A percentile compares a stretch with the other conserved stretches of the same genome.
phyloP scores from a whole-genome alignment of 1,140 invertebrate species.

The Penaeus indicus region DNA sequence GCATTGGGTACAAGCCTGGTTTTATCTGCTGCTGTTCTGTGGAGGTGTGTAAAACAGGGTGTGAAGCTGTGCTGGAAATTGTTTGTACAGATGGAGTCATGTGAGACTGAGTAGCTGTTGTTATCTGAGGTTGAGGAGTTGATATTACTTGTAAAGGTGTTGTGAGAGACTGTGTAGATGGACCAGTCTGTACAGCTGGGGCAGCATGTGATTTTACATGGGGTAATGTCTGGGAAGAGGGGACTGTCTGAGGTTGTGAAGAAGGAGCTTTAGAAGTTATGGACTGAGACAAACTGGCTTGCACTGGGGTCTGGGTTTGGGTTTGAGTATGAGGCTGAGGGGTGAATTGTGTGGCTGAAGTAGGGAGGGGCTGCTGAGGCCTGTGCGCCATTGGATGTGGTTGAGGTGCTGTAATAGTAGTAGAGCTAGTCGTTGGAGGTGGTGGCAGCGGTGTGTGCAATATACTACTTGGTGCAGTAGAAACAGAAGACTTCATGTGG shows the following conservation, averaged over 20 bases:
- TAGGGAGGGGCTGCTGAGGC: slow-evolving; percentile 56
- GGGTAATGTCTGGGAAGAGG: neutral
- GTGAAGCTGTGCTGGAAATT: neutral
- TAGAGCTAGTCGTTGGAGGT: slow-evolving; percentile 31
- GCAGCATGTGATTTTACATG: neutral
- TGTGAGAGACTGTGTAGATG: slow-evolving; percentile 32
- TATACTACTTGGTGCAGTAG: slow-evolving; percentile 56
- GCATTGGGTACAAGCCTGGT: slow-evolving; percentile 10
- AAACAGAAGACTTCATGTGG: slow-evolving; percentile 38
- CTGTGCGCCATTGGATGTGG: slow-evolving; percentile 58
- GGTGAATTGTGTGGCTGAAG: neutral
- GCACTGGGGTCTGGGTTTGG: too few relatives aligned
- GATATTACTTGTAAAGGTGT: neutral
- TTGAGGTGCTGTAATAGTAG: slow-evolving; percentile 15
- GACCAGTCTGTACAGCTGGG: neutral
- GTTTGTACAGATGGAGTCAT: too few relatives aligned
- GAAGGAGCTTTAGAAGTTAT: neutral
- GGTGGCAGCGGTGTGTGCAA: slow-evolving; percentile 63
- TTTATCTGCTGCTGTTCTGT: slow-evolving; percentile 25
- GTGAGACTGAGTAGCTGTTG: neutral
- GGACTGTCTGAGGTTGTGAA: slow-evolving; percentile 12
- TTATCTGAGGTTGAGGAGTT: slow-evolving; percentile 18
- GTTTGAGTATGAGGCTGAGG: neutral
- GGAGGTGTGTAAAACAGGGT: neutral
- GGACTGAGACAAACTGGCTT: too few relatives aligned